These are phyloP conservation scores for Cactoblastis cactorum DNA, from an alignment of 2,888 invertebrate genomes.

Conservation along the genomic window DNA sequence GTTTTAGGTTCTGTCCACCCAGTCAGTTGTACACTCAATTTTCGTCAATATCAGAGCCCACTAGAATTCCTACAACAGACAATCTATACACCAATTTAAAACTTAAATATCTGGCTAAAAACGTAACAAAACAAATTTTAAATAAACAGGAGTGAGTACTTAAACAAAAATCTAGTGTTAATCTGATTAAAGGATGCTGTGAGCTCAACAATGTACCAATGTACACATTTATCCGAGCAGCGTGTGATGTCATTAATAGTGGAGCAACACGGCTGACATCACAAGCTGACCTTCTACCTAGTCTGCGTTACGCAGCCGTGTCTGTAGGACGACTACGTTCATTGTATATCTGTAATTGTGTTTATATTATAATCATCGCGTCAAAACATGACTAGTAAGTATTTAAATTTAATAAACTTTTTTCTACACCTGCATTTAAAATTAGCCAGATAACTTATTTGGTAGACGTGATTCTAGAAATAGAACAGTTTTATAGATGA, in stretches of 20 bases:
- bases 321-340: neutral
- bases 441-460: neutral
- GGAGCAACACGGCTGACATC: conserved; percentile 11
- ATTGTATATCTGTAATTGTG: conserved; percentile 6
- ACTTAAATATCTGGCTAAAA: neutral
- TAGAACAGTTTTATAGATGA: neutral
- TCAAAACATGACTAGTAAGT: conserved; percentile 6
- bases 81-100: neutral
- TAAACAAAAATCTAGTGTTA: neutral
- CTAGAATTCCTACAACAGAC: neutral
- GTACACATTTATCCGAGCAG: neutral
- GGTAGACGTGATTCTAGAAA: neutral
- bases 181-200: neutral
- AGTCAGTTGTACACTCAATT: neutral
- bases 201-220: neutral
- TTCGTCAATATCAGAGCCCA: neutral
- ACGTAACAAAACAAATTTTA: neutral
- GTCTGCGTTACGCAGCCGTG: neutral
- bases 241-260: neutral
- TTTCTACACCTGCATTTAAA: neutral
- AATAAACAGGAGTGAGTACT: neutral
- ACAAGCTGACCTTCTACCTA: conserved; percentile 13
- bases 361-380: neutral
- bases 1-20: neutral
- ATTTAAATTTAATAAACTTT: neutral